phyloP scores from a whole-genome alignment of 2,797 vertebrate genomes.

The Ispidina picta region DNA sequence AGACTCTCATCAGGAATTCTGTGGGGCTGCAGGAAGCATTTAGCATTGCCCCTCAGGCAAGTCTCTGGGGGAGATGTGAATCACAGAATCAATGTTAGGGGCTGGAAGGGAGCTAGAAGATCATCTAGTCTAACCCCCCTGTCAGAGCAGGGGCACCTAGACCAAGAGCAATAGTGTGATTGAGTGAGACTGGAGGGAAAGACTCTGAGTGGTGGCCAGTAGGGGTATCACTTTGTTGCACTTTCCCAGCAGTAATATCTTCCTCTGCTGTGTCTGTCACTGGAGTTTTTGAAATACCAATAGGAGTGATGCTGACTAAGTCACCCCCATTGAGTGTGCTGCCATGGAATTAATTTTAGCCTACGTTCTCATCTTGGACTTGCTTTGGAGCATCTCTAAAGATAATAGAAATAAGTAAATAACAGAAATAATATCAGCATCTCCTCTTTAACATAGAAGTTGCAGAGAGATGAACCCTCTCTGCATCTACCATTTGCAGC shows the following conservation, averaged over 20 bases:
- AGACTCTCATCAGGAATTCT: neutral
- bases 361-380: neutral
- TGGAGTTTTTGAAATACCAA: neutral
- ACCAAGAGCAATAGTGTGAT: neutral
- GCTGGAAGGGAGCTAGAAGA: no score
- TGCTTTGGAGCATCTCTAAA: neutral
- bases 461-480: neutral
- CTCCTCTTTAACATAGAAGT: neutral
- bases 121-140: no score
- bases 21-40: neutral
- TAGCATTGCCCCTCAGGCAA: neutral
- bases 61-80: neutral
- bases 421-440: neutral
- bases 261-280: neutral
- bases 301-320: neutral
- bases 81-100: no score
- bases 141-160: no score
- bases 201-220: neutral
- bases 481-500: neutral
- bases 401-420: neutral
- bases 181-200: neutral
- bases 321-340: neutral
- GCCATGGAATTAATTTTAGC: neutral
- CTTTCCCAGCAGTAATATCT: neutral
- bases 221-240: accelerated